Base-by-base conservation (phyloP, 2,797 vertebrate genomes). In the Benthosema pterotum region DNA sequence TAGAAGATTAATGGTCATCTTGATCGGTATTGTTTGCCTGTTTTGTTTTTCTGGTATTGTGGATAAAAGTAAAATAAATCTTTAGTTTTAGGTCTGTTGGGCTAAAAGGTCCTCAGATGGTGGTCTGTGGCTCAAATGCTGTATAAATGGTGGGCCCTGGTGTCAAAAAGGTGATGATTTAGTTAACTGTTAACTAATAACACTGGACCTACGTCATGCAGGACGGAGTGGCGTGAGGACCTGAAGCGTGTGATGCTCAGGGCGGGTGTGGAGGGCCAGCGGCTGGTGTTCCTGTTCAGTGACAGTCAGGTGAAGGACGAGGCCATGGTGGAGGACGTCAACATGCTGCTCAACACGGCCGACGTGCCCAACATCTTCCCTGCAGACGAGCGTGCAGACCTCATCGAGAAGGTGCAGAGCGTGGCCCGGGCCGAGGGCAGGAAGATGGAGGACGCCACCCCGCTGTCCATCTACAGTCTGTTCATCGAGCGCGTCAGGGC, bases 281-380 rank as follows among this genome's bases (percentile, higher is more conserved):
- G 66, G 0, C 83, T 95, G 0, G 93, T 95, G 8, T 97, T 98
- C 78, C 86, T 99, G 48, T 95, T 98, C 5, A 86, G 81, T 0
- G 96, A 99, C 72, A 95, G 90, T 59, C 97, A 99, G 75, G 95
- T 99, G 72, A 98, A 95, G 73, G 94, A 96, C 0, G 96, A 98
- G 65, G 90, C 92, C 0, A 97, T 95, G 50, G 85, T 97, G 0
- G 97, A 99, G 77, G 96, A 98, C 59, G 89, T 97, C 71, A 96
- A 96, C 83, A 96, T 95, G 94, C 92, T 99, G 53, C 89, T 99
- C 51, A 99, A 98, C 88, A 95, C 94, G 0, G 94, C 95, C 0
- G 96, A 98, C 1, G 94, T 99, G 64, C 96, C 96, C 0, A 97
- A 95, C 76, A 94, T 97, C 71, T 98, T 99, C 68, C 91, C 93